Evolutionary conservation across 2,888 invertebrate species (phyloP), one percentile per base, ranked within the genome.

Genomic region (Sceliomorpha sp.): DNA sequence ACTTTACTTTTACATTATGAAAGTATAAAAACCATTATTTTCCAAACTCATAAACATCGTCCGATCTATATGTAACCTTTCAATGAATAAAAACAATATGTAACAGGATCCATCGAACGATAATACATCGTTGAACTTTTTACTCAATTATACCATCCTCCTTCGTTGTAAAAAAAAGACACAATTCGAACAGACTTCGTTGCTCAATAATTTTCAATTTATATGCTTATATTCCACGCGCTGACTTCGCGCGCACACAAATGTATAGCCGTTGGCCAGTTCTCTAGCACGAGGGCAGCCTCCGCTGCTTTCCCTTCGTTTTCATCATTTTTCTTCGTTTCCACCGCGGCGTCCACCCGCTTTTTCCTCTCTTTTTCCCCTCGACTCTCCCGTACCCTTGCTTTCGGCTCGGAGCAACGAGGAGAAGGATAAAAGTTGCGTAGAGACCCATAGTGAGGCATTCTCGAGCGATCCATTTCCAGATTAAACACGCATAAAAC

Each of bases 401-500:
- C n/a, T n/a, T 39, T 42, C 67, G 67, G 69, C 74, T 73, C 63
- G 14, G 10, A 29, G n/a, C n/a, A n/a, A n/a, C n/a, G 74, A 27
- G 62, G 29, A 7, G 47, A 15, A 10, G 47, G 32, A 32, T n/a
- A 13, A 20, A 27, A 59, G 44, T 50, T 70, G 53, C 69, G 59
- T 63, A 55, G n/a, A 55, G n/a, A 36, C 76, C 77, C 75, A 60
- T 72, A 76, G 75, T 74, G 75, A 70, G 75, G 75, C 79, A 78
- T 82, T 83, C 81, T 83, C 80, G 77, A 77, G 72, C 82, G 79
- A 84, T 86, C 86, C 84, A 86, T 87, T 87, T 87, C 81, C 79
- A 86, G 84, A 85, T 87, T 86, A 86, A 87, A 87, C 80, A 83
- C 82, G 82, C 85, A 82, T 85, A 81, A 85, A 84, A 85, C 81